These are phyloP conservation scores for Tricholauxania praeusta DNA, from an alignment of 2,888 invertebrate genomes.

Conservation along the genomic window DNA sequence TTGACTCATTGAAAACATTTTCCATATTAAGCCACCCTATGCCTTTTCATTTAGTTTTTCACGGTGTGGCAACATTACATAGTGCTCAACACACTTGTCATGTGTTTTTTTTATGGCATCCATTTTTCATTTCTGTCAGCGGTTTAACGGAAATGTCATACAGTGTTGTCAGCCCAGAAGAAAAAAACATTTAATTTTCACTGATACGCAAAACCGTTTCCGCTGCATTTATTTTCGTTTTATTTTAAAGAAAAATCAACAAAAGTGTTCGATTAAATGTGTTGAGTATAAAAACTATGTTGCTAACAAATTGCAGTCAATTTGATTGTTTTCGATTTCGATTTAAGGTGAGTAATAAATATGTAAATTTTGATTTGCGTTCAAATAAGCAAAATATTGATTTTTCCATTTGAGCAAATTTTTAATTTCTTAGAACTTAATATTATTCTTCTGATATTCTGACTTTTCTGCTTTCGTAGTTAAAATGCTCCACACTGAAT, in stretches of 20 bases:
- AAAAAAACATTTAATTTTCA: neutral
- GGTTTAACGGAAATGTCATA: neutral
- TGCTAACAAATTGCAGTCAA: slow-evolving; percentile 3
- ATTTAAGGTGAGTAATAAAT: slow-evolving; percentile 12
- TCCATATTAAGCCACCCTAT: too few relatives aligned
- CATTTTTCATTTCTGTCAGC: neutral
- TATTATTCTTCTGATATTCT: neutral
- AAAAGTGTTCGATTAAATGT: neutral
- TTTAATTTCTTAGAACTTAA: too few relatives aligned
- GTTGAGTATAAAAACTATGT: slow-evolving; percentile 8
- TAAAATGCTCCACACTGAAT: slow-evolving; percentile 67
- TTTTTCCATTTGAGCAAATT: neutral
- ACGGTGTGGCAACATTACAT: neutral
- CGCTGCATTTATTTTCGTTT: slow-evolving; percentile 8
- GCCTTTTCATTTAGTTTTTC: neutral
- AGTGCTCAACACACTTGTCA: neutral
- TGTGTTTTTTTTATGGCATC: neutral
- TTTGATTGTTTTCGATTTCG: slow-evolving; percentile 20
- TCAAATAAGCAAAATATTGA: slow-evolving; percentile 11
- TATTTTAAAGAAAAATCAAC: slow-evolving; percentile 2
- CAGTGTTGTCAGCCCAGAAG: neutral
- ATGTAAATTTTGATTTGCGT: slow-evolving; percentile 11
- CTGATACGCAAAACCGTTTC: neutral
- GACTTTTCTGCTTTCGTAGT: slow-evolving; percentile 46
- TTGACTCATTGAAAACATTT: too few relatives aligned